Evolutionary conservation across 2,888 invertebrate genomes (phyloP).

Genomic region (Petrolisthes manimaculis): DNA sequence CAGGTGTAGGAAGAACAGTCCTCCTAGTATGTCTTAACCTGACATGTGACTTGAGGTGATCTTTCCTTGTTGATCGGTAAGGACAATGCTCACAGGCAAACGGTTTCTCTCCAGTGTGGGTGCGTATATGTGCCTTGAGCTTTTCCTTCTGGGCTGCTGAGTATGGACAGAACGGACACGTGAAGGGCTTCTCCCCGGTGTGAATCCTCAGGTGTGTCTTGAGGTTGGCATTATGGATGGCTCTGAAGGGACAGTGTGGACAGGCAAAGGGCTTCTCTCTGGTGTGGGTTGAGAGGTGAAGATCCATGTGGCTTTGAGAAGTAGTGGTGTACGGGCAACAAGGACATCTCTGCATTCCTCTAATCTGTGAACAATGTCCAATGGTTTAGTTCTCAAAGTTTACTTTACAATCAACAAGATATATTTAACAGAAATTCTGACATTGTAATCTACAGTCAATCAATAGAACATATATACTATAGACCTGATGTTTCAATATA

Average conservation of each 20-base stretch:
- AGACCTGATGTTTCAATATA: no score
- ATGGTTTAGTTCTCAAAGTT: not conserved
- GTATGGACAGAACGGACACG: slow-evolving; percentile 52
- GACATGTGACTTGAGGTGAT: slow-evolving; percentile 51
- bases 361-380: slow-evolving; percentile 14
- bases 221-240: slow-evolving; percentile 51
- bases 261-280: slow-evolving; percentile 55
- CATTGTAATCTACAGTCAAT: no score
- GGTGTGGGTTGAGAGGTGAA: slow-evolving; percentile 53
- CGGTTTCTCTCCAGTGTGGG: slow-evolving; percentile 49
- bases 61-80: slow-evolving; percentile 48
- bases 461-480: no score
- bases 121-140: slow-evolving; percentile 39
- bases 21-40: slow-evolving; percentile 41
- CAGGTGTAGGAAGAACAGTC: not conserved
- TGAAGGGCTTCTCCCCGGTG: slow-evolving; percentile 57
- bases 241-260: slow-evolving; percentile 56
- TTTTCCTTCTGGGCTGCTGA: slow-evolving; percentile 44
- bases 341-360: slow-evolving; percentile 32
- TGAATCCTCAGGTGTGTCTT: slow-evolving; percentile 53
- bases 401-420: not conserved
- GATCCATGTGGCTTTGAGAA: slow-evolving; percentile 46
- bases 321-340: slow-evolving; percentile 48
- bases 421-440: not conserved
- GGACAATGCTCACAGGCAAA: slow-evolving; percentile 53